Evolutionary conservation across 2,888 invertebrate genomes (phyloP), one percentile per base, ranked within the genome.

Genomic region (Andrena bucephala): DNA sequence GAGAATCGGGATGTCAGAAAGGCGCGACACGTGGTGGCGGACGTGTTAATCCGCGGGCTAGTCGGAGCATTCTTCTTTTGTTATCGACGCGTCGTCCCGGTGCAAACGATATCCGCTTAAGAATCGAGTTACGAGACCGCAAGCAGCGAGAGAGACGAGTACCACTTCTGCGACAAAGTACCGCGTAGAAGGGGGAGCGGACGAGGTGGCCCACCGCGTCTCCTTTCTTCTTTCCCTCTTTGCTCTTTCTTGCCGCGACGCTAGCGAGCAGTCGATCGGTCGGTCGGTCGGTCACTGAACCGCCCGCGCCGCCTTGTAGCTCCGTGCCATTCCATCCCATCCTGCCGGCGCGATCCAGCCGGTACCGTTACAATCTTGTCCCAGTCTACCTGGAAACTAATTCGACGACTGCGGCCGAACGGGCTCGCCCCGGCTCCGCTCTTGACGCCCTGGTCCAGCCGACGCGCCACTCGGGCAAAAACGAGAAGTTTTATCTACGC

Each of bases 201-300:
- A 13, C 24, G 72, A 52, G 33, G 48, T 73, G 68, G 69, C 72
- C 57, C 57, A 16, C 42, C 71, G 48, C 10, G 31, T 74, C 54
- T 67, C 48, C 36, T 65, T 52, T 65, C 71, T 57, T 48, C 77
- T 59, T 73, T 75, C 74, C 67, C 78, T 69, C 71, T 71, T 81
- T 72, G 68, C 84, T 83, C 81, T 83, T 72, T 84, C 85, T 86
- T 57, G 57, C 57, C 83, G 62, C 68, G 81, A 70, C 84, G 59
- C 42, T 60, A 62, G 85, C 77, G 69, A 69, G 72, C 69, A 83
- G 78, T 89, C 81, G 83, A 83, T 92, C 91, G 91, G 90, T 92
- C 90, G 89, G 91, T 91, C 91, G 91, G 91, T 92, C 92, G 92
- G 92, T 92, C 92, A 92, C 90, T 92, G 92, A 92, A 92, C 92